A percentile compares a stretch with the other conserved stretches of the same genome.
These are phyloP conservation scores for Noctilio leporinus DNA, from an alignment of 2,113 vertebrate species.

Conservation along the genomic window DNA sequence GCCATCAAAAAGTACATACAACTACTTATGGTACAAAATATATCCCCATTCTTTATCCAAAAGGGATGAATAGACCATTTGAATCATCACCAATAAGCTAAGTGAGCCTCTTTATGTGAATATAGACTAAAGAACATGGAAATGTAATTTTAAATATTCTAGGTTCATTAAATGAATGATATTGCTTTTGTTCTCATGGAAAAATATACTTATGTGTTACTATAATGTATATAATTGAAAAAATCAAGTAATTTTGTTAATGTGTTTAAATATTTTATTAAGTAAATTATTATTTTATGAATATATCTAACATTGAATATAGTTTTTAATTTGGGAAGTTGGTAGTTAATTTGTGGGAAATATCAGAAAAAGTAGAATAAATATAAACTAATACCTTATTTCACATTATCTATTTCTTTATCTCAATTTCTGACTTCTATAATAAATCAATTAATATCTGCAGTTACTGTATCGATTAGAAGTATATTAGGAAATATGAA, in stretches of 20 bases:
- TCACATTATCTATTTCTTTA: neutral
- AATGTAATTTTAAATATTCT: neutral
- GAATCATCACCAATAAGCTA: neutral
- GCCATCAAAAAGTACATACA: neutral
- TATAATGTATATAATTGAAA: neutral
- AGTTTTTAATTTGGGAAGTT: neutral
- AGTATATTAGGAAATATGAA: neutral
- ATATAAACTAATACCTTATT: neutral
- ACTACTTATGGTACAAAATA: neutral
- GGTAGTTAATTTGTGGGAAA: neutral
- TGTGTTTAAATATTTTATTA: neutral
- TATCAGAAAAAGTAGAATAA: neutral
- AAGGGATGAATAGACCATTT: neutral
- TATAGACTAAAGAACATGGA: neutral
- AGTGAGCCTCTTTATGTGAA: neutral
- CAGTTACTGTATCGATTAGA: neutral
- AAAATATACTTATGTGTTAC: neutral
- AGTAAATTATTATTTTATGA: neutral
- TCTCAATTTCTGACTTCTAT: neutral
- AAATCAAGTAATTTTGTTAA: neutral
- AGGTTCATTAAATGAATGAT: neutral
- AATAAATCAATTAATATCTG: neutral
- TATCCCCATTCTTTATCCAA: neutral
- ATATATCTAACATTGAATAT: neutral
- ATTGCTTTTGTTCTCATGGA: neutral